Conservation (phyloP, 2,888 invertebrate species). For the Halictus ligatus region DNA sequence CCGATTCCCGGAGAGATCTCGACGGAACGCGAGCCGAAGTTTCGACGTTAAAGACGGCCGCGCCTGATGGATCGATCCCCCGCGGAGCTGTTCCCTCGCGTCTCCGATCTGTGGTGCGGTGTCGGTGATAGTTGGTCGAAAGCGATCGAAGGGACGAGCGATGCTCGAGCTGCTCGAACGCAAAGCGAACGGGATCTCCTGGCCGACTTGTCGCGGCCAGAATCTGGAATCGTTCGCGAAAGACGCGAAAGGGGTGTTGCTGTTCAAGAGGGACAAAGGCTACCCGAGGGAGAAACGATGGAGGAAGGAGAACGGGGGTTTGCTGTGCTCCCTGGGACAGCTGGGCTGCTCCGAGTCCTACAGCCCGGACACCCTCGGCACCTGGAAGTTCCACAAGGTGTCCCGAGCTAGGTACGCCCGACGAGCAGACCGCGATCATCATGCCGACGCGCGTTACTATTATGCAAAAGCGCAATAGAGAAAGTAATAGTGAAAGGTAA, state of each 20-base stretch:
- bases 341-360: slow-evolving; percentile 78
- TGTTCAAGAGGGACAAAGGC: slow-evolving; percentile 57
- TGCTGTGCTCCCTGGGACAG: slow-evolving; percentile 79
- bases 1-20: background rate
- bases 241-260: slow-evolving; percentile 62
- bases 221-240: slow-evolving; percentile 63
- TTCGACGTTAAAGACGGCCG: background rate
- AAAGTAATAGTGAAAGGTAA: slow-evolving; percentile 79
- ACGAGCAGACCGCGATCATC: background rate
- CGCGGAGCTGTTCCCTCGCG: background rate
- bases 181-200: slow-evolving; percentile 77
- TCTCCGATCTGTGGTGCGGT: background rate
- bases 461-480: slow-evolving; percentile 73
- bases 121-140: background rate
- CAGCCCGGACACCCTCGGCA: slow-evolving; percentile 80
- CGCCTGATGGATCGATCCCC: background rate
- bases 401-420: slow-evolving; percentile 76
- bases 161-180: slow-evolving; percentile 79
- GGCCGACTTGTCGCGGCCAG: slow-evolving; percentile 73
- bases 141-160: background rate
- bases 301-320: slow-evolving; percentile 76
- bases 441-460: background rate
- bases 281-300: slow-evolving; percentile 71
- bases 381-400: slow-evolving; percentile 81
- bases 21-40: background rate